A percentile compares a stretch with the other conserved stretches of the same genome.
These are phyloP conservation scores for Odontamblyopus lacepedii DNA, from an alignment of 2,797 vertebrate species.

Conservation along the genomic window DNA sequence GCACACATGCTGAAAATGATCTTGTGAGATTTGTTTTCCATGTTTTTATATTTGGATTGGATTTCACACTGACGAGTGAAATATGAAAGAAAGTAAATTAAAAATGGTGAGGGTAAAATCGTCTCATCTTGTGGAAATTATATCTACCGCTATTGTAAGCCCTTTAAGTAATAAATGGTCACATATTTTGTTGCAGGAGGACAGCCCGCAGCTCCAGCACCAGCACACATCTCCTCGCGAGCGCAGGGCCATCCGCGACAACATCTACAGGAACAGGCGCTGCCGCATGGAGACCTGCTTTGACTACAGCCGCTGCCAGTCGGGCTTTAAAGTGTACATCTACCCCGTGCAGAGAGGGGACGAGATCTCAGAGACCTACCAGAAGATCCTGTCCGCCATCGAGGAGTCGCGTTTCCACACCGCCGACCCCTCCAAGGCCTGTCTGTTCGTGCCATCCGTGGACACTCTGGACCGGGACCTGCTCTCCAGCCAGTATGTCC, in stretches of 20 bases:
- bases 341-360: constrained; percentile 79
- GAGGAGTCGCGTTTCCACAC: constrained; percentile 81
- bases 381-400: constrained; percentile 78
- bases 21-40: no score
- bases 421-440: constrained; percentile 73
- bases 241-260: constrained; percentile 75
- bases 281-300: constrained; percentile 86
- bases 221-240: constrained; percentile 79
- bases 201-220: constrained; percentile 76
- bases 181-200: constrained; percentile 57
- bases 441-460: constrained; percentile 78
- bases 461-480: constrained; percentile 84
- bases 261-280: constrained; percentile 80
- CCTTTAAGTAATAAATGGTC: neutral
- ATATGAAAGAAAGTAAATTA: no score
- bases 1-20: no score
- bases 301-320: constrained; percentile 78
- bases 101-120: no score
- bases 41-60: no score
- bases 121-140: no score
- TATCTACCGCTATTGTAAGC: no score
- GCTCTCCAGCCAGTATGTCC: constrained; percentile 79
- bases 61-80: no score
- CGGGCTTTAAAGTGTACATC: constrained; percentile 76
- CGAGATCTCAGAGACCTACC: constrained; percentile 78